Evolutionary conservation across 1,140 invertebrate genomes (phyloP).

Genomic region (Diachasmimorpha longicaudata): DNA sequence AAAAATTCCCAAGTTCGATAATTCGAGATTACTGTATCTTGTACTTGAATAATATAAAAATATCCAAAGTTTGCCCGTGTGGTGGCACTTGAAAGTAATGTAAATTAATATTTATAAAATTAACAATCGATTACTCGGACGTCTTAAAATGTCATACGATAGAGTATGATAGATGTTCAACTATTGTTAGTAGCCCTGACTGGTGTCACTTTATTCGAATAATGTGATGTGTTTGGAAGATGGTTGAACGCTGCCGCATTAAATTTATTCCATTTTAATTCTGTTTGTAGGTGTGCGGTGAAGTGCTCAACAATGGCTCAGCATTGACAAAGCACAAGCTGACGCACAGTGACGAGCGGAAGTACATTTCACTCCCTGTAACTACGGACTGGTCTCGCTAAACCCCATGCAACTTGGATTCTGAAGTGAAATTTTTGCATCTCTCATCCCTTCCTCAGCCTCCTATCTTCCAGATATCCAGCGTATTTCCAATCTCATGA

Average conservation of each 20-base stretch:
- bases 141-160: too few species aligned
- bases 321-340: constrained; percentile 97
- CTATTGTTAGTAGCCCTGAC: too few species aligned
- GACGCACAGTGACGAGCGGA: constrained; percentile 96
- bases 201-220: too few species aligned
- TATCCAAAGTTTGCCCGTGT: too few species aligned
- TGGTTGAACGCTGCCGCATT: neutral
- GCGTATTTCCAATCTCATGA: neutral
- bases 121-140: too few species aligned
- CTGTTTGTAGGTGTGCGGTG: constrained; percentile 82
- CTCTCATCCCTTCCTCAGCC: neutral
- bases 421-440: neutral
- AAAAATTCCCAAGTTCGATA: too few species aligned
- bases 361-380: constrained; percentile 72
- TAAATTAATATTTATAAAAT: too few species aligned
- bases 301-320: constrained; percentile 96
- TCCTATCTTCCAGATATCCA: neutral
- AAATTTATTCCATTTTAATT: constrained; percentile 36
- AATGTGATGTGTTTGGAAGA: neutral
- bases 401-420: constrained; percentile 4
- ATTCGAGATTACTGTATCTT: too few species aligned
- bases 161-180: too few species aligned
- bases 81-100: too few species aligned
- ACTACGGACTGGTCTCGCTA: constrained; percentile 1
- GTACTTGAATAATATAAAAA: too few species aligned